Percentiles rank a stretch among this genome's conserved stretches.
Evolutionary conservation across 2,888 invertebrate genomes (phyloP).

Genomic region (Drosophila histrio): DNA sequence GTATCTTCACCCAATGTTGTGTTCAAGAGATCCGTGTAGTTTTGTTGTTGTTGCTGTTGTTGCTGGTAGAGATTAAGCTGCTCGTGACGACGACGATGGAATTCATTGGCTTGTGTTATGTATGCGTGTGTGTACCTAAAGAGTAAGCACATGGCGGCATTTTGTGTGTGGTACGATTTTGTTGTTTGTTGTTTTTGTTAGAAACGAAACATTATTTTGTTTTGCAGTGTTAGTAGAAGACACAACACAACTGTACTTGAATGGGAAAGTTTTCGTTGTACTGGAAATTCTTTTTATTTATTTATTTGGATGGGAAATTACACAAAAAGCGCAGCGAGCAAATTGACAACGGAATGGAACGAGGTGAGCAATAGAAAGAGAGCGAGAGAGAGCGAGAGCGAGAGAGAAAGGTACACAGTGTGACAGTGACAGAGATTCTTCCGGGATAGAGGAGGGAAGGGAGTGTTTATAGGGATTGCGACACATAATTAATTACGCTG

Average conservation of each 20-base stretch:
- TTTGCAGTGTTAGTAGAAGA: slow-evolving; percentile 36
- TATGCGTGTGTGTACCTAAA: slow-evolving; percentile 84
- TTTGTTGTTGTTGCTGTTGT: slow-evolving; percentile 16
- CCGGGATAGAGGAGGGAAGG: not conserved
- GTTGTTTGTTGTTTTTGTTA: slow-evolving; percentile 40
- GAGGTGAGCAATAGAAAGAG: not conserved
- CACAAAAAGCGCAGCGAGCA: slow-evolving; percentile 47
- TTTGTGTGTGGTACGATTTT: slow-evolving; percentile 22
- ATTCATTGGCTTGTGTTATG: slow-evolving; percentile 83
- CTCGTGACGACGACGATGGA: slow-evolving; percentile 83
- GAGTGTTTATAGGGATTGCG: not conserved
- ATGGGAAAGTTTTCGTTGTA: not conserved
- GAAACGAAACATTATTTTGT: slow-evolving; percentile 35
- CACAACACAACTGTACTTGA: slow-evolving; percentile 34
- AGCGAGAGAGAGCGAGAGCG: slow-evolving; percentile 1
- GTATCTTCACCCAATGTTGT: slow-evolving; percentile 70
- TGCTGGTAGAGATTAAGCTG: slow-evolving; percentile 68
- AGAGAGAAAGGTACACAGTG: slow-evolving; percentile 3
- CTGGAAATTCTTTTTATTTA: not conserved
- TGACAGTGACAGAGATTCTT: not conserved
- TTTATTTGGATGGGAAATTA: slow-evolving; percentile 14
- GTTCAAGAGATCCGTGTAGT: slow-evolving; percentile 58
- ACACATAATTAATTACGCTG: slow-evolving; percentile 24
- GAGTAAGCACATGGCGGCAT: slow-evolving; percentile 63
- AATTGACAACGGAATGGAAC: slow-evolving; percentile 15